These are phyloP conservation scores for Synaphobranchus kaupii DNA, from an alignment of 2,797 vertebrate species.

Conservation along the genomic window DNA sequence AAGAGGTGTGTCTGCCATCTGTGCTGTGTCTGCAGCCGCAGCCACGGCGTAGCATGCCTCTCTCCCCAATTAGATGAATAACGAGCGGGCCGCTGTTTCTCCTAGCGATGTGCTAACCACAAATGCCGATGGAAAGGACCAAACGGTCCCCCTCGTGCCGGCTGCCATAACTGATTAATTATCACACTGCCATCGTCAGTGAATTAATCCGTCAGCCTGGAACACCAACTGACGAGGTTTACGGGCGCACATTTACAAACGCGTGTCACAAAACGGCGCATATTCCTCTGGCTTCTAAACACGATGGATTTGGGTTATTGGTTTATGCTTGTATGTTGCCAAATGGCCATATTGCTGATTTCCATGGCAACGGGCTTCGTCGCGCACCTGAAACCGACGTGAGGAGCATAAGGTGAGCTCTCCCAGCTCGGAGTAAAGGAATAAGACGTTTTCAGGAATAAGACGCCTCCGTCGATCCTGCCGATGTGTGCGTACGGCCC, in stretches of 20 bases:
- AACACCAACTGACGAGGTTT: background rate
- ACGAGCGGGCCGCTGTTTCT: background rate
- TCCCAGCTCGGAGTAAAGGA: background rate
- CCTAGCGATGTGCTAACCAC: background rate
- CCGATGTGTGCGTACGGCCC: background rate
- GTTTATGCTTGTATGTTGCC: no score
- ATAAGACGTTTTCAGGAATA: background rate
- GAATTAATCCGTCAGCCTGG: background rate
- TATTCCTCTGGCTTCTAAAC: background rate
- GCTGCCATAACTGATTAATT: background rate
- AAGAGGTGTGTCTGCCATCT: background rate
- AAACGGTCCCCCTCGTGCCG: background rate
- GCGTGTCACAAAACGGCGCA: background rate
- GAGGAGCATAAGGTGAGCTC: background rate
- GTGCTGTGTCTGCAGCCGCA: background rate
- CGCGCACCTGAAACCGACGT: constrained; percentile 12
- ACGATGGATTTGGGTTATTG: background rate
- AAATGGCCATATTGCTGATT: background rate
- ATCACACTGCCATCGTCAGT: background rate
- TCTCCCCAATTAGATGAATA: background rate
- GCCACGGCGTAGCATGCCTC: background rate
- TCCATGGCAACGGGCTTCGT: background rate
- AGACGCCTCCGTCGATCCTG: background rate
- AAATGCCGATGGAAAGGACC: background rate
- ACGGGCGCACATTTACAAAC: constrained; percentile 10